phyloP scores from a whole-genome alignment of 2,113 vertebrate genomes.

The Indicator indicator region DNA sequence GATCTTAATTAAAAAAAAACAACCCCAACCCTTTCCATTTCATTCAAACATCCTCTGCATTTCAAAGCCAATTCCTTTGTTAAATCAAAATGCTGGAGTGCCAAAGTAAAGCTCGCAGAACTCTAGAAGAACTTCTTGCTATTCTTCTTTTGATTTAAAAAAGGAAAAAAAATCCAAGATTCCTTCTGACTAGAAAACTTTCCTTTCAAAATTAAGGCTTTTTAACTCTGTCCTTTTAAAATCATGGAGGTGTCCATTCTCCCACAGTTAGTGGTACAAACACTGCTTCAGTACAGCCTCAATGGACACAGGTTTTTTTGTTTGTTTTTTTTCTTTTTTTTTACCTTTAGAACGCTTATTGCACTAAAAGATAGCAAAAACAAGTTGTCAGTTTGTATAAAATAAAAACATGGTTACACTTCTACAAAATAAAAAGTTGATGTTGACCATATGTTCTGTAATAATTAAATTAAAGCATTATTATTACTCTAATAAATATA shows the following conservation, averaged over 20 bases:
- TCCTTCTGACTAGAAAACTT: conserved; percentile 70
- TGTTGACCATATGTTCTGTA: conserved; percentile 74
- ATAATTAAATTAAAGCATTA: conserved; percentile 80
- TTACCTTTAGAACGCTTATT: conserved; percentile 87
- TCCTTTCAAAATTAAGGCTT: conserved; percentile 83
- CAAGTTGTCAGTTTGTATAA: conserved; percentile 74
- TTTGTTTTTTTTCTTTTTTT: not conserved
- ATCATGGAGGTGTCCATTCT: conserved; percentile 69
- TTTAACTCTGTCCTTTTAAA: conserved; percentile 76
- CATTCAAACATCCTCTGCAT: conserved; percentile 51
- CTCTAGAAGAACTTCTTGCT: conserved; percentile 53
- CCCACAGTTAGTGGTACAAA: conserved; percentile 59
- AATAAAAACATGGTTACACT: conserved; percentile 78
- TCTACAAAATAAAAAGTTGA: conserved; percentile 78
- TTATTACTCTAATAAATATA: conserved; percentile 84
- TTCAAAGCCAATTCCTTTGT: conserved; percentile 66
- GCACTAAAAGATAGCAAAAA: conserved; percentile 89
- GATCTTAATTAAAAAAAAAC: conserved; percentile 36
- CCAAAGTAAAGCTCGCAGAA: conserved; percentile 61
- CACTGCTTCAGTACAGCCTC: conserved; percentile 63
- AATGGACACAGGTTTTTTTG: conserved; percentile 69
- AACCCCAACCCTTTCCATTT: conserved; percentile 26
- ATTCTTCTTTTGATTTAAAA: conserved; percentile 53
- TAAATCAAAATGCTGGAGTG: conserved; percentile 61
- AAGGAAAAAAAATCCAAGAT: conserved; percentile 54